Conservation (phyloP, 2,113 vertebrate species). For the Cinclus mexicanus region DNA sequence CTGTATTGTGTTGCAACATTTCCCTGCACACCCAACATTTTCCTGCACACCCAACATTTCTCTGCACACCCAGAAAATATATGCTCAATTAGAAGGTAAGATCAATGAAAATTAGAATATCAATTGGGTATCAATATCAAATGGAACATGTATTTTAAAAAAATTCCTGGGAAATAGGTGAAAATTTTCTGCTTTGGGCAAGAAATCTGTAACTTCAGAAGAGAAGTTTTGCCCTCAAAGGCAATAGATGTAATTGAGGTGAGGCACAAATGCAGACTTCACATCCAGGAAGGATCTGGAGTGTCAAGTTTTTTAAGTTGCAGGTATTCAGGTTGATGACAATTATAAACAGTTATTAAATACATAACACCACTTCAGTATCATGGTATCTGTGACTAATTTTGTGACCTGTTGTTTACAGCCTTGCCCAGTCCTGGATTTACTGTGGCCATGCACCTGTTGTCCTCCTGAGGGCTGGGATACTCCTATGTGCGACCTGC, state of each 20-base stretch:
- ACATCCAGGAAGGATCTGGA: background rate
- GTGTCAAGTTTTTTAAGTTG: background rate
- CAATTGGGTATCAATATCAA: background rate
- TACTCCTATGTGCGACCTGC: fast-evolving
- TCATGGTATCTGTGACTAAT: background rate
- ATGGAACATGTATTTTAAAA: background rate
- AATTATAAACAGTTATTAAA: background rate
- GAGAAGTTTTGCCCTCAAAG: background rate
- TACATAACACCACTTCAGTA: background rate
- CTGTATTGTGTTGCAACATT: background rate
- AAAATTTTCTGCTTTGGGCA: background rate
- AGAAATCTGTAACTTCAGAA: background rate
- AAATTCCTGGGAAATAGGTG: background rate
- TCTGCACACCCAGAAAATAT: background rate
- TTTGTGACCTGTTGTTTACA: background rate
- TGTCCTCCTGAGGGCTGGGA: background rate
- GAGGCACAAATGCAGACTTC: background rate
- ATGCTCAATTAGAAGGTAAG: background rate
- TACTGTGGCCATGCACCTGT: background rate
- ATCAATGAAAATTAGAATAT: background rate
- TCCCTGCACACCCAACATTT: background rate
- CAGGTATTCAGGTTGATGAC: background rate
- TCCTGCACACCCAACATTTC: background rate
- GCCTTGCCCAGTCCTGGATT: background rate
- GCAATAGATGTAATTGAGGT: background rate